These are phyloP conservation scores for Agrochola lota DNA, from an alignment of 2,888 invertebrate genomes.

Conservation along the genomic window DNA sequence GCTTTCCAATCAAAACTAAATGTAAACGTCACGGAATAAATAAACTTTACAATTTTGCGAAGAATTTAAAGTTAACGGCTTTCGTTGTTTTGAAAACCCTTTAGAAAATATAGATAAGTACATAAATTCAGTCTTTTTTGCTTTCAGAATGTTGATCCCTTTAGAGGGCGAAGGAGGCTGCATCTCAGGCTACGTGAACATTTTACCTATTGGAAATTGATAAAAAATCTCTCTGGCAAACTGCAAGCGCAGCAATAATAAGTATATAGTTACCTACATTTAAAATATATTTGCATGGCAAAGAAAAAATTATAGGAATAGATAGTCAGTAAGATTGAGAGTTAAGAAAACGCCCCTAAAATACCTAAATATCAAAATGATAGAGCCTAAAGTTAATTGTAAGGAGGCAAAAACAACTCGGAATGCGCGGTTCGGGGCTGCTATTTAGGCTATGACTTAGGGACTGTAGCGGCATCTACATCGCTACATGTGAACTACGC, in stretches of 20 bases:
- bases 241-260: background rate
- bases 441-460: background rate
- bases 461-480: too few species aligned
- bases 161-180: constrained; percentile 18
- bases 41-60: background rate
- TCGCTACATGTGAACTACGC: too few species aligned
- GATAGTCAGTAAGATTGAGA: background rate
- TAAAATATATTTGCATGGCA: background rate
- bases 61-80: background rate
- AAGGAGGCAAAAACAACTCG: background rate
- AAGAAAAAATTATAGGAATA: background rate
- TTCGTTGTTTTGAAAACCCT: background rate
- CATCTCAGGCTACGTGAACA: constrained; percentile 16
- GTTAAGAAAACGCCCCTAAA: background rate
- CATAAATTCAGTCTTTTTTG: constrained; percentile 30
- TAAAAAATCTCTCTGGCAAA: constrained; percentile 12
- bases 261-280: background rate
- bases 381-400: background rate
- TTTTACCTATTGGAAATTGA: constrained; percentile 14
- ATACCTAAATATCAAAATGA: too few species aligned
- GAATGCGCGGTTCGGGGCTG: background rate
- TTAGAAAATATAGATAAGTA: constrained; percentile 17
- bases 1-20: too few species aligned
- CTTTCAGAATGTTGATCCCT: constrained; percentile 26
- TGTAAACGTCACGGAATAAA: too few species aligned